These are phyloP conservation scores for Pontoporia blainvillei DNA, from an alignment of 2,113 vertebrate species.

Conservation along the genomic window DNA sequence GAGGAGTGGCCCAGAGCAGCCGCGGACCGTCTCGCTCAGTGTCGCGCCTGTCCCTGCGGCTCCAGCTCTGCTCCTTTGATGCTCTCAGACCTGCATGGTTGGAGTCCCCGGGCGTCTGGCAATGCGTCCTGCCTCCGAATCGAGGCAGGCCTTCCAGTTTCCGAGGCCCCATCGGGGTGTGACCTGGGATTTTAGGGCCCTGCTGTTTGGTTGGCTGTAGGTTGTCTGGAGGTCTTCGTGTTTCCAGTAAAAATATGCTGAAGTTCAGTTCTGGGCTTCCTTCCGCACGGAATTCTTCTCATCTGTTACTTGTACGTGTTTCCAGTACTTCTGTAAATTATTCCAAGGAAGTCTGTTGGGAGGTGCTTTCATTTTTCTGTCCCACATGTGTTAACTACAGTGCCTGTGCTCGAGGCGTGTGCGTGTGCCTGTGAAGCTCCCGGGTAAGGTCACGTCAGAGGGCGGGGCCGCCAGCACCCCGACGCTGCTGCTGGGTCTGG, in stretches of 20 bases:
- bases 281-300: neutral
- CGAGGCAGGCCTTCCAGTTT: neutral
- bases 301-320: neutral
- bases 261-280: neutral
- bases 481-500: neutral
- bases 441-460: neutral
- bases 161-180: neutral
- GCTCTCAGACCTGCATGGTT: too few relatives aligned
- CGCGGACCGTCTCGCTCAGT: too few relatives aligned
- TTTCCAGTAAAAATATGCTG: neutral
- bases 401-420: neutral
- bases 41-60: too few relatives aligned
- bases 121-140: neutral
- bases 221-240: neutral
- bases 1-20: too few relatives aligned
- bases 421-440: neutral
- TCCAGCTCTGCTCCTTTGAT: too few relatives aligned
- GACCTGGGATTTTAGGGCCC: too few relatives aligned
- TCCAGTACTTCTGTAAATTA: slow-evolving; percentile 30
- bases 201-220: neutral
- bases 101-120: too few relatives aligned
- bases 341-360: neutral
- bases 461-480: too few relatives aligned
- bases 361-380: neutral
- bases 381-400: neutral